phyloP scores from a whole-genome alignment of 2,888 invertebrate genomes.

The Phragmatobia fuliginosa region DNA sequence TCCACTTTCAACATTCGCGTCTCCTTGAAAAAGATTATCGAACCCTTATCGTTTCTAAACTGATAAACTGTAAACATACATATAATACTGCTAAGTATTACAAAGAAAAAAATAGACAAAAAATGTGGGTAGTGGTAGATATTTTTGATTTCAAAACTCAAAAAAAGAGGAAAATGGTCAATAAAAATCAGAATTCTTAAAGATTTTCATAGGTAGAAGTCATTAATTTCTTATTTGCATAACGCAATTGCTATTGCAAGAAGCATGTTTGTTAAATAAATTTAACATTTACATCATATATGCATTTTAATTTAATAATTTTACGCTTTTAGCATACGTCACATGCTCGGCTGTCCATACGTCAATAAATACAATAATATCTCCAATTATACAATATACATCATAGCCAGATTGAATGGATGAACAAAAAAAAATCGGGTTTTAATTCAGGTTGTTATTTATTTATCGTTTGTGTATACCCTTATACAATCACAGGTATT shows the following conservation, averaged over 20 bases:
- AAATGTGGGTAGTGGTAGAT: background rate
- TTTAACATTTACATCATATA: constrained; percentile 1
- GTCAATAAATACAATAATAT: constrained; percentile 3
- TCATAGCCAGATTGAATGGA: background rate
- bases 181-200: constrained; percentile 16
- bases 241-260: constrained; percentile 1
- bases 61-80: constrained; percentile 81
- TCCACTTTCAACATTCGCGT: constrained; percentile 54
- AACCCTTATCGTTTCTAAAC: constrained; percentile 83
- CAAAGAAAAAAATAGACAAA: constrained; percentile 30
- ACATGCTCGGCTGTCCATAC: background rate
- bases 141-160: constrained; percentile 6
- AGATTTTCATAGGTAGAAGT: background rate
- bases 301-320: background rate
- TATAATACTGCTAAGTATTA: constrained; percentile 54
- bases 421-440: background rate
- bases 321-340: background rate
- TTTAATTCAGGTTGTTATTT: background rate
- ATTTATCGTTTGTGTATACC: background rate
- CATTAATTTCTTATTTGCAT: background rate
- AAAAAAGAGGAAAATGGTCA: constrained; percentile 26
- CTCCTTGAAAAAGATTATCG: constrained; percentile 81
- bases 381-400: background rate
- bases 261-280: constrained; percentile 3
- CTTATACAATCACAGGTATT: background rate